A percentile compares a stretch with the other conserved stretches of the same genome.
These are phyloP conservation scores for Axinella damicornis DNA, from an alignment of 37 sponge, comb jelly and placozoan species.

Conservation along the genomic window DNA sequence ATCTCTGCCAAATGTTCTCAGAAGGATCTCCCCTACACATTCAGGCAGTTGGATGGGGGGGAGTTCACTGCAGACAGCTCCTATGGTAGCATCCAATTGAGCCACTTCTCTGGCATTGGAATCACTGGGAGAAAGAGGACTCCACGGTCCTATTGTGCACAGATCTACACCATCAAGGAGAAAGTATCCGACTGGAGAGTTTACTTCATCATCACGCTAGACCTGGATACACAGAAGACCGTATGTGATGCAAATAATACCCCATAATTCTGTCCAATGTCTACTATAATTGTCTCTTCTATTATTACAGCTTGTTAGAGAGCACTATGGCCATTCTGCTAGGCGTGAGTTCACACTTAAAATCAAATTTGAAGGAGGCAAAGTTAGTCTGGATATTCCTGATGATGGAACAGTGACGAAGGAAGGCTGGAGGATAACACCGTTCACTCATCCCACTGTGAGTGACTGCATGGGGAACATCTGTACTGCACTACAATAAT, in stretches of 20 bases:
- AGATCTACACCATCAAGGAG: too few species aligned
- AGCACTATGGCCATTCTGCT: too few species aligned
- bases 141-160: background rate
- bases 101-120: conserved; percentile 5
- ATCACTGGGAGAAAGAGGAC: background rate
- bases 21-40: background rate
- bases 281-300: too few species aligned
- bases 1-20: background rate
- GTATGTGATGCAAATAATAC: too few species aligned
- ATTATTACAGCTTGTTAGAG: too few species aligned
- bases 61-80: background rate
- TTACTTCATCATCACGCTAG: too few species aligned
- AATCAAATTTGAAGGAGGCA: background rate
- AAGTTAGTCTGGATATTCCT: background rate
- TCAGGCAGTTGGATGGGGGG: background rate
- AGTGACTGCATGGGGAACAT: too few species aligned
- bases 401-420: background rate
- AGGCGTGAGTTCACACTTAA: background rate
- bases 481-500: too few species aligned
- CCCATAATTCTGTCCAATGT: too few species aligned
- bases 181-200: too few species aligned
- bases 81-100: conserved; percentile 3
- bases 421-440: conserved; percentile 1
- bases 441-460: background rate
- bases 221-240: too few species aligned